Percentiles rank a stretch among this genome's conserved stretches.
phyloP scores from a whole-genome alignment of 2,888 invertebrate species.

The Xiphydria camelus region DNA sequence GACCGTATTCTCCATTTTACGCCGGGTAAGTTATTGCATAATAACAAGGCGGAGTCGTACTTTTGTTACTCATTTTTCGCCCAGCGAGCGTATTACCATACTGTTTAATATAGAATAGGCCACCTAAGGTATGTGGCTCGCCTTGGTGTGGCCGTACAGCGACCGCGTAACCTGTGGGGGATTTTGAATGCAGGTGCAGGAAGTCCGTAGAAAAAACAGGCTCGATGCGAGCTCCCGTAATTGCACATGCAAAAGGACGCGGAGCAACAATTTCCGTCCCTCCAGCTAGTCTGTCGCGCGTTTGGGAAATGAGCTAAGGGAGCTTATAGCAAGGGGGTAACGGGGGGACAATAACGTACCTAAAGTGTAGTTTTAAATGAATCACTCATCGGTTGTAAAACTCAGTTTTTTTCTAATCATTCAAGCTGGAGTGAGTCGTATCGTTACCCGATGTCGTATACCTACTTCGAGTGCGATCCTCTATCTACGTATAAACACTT shows the following conservation, averaged over 20 bases:
- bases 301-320: too few species aligned
- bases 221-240: constrained; percentile 27
- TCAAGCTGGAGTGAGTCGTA: too few species aligned
- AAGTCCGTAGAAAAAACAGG: constrained; percentile 28
- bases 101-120: constrained; percentile 51
- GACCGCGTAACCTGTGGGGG: constrained; percentile 10
- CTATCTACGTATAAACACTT: too few species aligned
- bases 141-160: constrained; percentile 11
- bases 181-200: constrained; percentile 16
- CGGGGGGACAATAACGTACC: too few species aligned
- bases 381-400: too few species aligned
- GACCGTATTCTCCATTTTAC: constrained; percentile 30
- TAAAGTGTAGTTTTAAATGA: too few species aligned
- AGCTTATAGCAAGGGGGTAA: too few species aligned
- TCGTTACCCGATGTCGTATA: too few species aligned
- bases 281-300: too few species aligned
- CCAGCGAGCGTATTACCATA: constrained; percentile 48
- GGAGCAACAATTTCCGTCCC: constrained; percentile 4
- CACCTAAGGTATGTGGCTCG: constrained; percentile 7
- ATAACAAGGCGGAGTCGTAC: constrained; percentile 48
- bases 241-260: constrained; percentile 30
- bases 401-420: too few species aligned
- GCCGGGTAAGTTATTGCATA: constrained; percentile 49
- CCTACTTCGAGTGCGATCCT: too few species aligned
- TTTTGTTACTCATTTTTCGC: constrained; percentile 49